phyloP scores from a whole-genome alignment of 2,888 invertebrate genomes.

The Ennomos fuscantarius region DNA sequence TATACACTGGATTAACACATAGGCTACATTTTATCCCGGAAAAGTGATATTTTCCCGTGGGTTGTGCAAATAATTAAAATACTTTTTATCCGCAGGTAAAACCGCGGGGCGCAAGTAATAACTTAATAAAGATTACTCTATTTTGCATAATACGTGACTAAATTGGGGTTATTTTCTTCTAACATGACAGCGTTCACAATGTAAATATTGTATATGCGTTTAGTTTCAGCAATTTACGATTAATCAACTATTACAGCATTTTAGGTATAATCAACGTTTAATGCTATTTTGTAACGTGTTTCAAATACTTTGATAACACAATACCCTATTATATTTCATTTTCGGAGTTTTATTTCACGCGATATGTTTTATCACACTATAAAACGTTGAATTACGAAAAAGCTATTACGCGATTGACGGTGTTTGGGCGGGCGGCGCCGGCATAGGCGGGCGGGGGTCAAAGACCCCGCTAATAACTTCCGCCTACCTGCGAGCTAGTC shows the following conservation, averaged over 20 bases:
- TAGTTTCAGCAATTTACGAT: conserved; percentile 17
- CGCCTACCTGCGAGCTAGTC: conserved; percentile 74
- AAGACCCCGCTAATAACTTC: conserved; percentile 80
- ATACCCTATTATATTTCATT: conserved; percentile 11
- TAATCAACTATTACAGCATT: conserved; percentile 22
- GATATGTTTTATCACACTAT: conserved; percentile 28
- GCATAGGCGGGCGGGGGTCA: conserved; percentile 58
- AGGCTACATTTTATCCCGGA: too few relatives aligned
- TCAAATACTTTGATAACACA: background rate
- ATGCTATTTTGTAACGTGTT: conserved; percentile 8
- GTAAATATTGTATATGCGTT: conserved; percentile 20
- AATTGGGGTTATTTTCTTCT: background rate
- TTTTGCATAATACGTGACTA: background rate
- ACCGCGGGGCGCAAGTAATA: too few relatives aligned
- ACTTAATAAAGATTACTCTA: too few relatives aligned
- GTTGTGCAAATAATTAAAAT: too few relatives aligned
- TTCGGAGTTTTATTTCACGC: conserved; percentile 21
- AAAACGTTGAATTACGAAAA: conserved; percentile 40
- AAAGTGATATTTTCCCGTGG: too few relatives aligned
- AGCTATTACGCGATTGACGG: conserved; percentile 49
- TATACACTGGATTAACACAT: too few relatives aligned
- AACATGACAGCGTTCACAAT: conserved; percentile 14
- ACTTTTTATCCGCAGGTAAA: too few relatives aligned
- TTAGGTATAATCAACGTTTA: conserved; percentile 19
- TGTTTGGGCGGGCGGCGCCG: conserved; percentile 69